Evolutionary conservation across 2,888 invertebrate genomes (phyloP), one percentile per base, ranked within the genome.

Genomic region (Aricia artaxerxes): DNA sequence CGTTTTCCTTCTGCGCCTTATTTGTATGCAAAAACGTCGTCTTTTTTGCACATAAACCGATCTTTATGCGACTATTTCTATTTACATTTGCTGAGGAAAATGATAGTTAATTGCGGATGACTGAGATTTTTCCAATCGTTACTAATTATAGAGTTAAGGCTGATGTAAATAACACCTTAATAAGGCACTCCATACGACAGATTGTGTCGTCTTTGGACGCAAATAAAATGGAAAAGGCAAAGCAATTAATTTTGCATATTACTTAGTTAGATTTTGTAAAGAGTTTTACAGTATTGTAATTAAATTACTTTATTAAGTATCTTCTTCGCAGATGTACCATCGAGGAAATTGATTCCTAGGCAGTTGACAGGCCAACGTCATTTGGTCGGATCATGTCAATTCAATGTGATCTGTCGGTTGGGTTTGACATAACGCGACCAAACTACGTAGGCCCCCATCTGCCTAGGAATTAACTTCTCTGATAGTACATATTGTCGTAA

Each of bases 51-150:
- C 49, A 61, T 64, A 57, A 57, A 64, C 49, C 61, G 64, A 35
- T 57, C 53, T 76, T 57, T 57, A 57, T 76, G 49, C 31, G 53
- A 49, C 13, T 75, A 75, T 75, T 53, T 6, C 53, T 49, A 75
- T 24, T 35, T 76, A 76, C 53, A 76, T 53, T 78, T 16, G 40
- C 78, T 80, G 85, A 84, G 83, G 82, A 86, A 81, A 84, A 85
- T 82, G 84, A 82, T 83, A 79, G 40, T 83, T 83, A 86, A 86
- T 85, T 86, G 86, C 83, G 81, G 84, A 88, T 88, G 83, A 80
- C 84, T 83, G 78, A 84, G 83, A 87, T 87, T 83, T 83, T 85
- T 87, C 82, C 82, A 76, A 79, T 85, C 85, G 84, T 82, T 82
- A 84, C 84, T 81, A 82, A 83, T 82, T 82, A 84, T 82, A 82